A percentile compares a stretch with the other conserved stretches of the same genome.
These are phyloP conservation scores for Staurois parvus DNA, from an alignment of 2,797 vertebrate species.

Conservation along the genomic window DNA sequence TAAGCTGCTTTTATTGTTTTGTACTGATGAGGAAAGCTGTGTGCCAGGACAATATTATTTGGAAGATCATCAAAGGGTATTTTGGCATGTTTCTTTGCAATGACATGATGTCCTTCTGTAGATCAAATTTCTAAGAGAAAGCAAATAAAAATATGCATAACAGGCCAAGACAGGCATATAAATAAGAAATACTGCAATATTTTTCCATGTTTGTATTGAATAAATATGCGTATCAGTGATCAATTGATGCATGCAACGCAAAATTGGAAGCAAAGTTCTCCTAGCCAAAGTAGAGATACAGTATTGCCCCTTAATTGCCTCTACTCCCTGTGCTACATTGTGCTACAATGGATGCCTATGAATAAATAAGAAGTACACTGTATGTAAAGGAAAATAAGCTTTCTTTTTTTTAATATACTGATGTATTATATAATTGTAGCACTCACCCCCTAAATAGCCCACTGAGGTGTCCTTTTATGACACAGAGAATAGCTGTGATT, in stretches of 20 bases:
- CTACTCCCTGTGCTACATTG: not conserved
- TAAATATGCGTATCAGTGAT: not conserved
- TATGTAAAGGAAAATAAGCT: too few species aligned
- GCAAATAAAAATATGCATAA: not conserved
- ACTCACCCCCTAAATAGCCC: too few species aligned
- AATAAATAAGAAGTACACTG: too few species aligned
- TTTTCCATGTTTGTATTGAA: not conserved
- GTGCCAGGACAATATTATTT: conserved; percentile 21
- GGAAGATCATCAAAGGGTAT: conserved; percentile 3
- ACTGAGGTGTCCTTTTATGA: too few species aligned
- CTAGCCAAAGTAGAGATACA: not conserved
- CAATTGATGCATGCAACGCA: not conserved
- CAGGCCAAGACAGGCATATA: not conserved
- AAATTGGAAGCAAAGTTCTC: not conserved
- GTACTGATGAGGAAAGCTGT: not conserved
- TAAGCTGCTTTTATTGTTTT: conserved; percentile 2
- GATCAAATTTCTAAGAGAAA: not conserved
- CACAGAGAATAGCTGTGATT: too few species aligned
- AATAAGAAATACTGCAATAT: not conserved
- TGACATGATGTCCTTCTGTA: conserved; percentile 20
- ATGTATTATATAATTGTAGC: too few species aligned
- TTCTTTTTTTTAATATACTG: too few species aligned
- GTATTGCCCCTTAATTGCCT: not conserved
- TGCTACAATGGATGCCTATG: too few species aligned
- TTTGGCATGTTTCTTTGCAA: conserved; percentile 10